Conservation (phyloP, 2,113 vertebrate species). For the Leptobrachium ailaonicum region DNA sequence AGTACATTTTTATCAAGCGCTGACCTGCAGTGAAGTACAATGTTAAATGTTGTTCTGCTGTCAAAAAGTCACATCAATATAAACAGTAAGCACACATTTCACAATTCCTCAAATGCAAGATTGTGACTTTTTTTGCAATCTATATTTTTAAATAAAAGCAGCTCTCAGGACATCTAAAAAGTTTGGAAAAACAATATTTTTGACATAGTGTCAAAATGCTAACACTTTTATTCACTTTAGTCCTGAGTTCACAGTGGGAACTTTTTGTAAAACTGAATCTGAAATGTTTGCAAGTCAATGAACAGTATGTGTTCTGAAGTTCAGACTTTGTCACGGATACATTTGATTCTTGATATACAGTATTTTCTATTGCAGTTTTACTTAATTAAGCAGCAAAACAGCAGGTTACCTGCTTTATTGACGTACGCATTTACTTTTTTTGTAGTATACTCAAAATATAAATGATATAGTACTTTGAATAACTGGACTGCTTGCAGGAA, state of each 20-base stretch:
- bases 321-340: conserved; percentile 52
- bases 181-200: conserved; percentile 45
- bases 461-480: too few species aligned
- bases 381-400: conserved; percentile 8
- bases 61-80: not conserved
- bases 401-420: conserved; percentile 11
- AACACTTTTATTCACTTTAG: conserved; percentile 52
- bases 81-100: not conserved
- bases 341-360: conserved; percentile 28
- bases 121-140: conserved; percentile 8
- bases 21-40: not conserved
- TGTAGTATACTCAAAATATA: too few species aligned
- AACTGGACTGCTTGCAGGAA: too few species aligned
- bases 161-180: conserved; percentile 18
- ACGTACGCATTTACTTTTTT: not conserved
- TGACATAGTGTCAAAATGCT: conserved; percentile 65
- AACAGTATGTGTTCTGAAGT: conserved; percentile 48
- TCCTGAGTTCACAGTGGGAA: conserved; percentile 66
- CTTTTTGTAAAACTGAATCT: conserved; percentile 60
- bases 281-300: conserved; percentile 60
- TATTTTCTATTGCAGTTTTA: not conserved
- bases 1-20: not conserved
- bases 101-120: not conserved
- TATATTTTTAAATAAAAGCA: conserved; percentile 6
- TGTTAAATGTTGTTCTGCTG: not conserved